Evolutionary conservation across 2,113 vertebrate species (phyloP).

Genomic region (Oreochromis spilurus): DNA sequence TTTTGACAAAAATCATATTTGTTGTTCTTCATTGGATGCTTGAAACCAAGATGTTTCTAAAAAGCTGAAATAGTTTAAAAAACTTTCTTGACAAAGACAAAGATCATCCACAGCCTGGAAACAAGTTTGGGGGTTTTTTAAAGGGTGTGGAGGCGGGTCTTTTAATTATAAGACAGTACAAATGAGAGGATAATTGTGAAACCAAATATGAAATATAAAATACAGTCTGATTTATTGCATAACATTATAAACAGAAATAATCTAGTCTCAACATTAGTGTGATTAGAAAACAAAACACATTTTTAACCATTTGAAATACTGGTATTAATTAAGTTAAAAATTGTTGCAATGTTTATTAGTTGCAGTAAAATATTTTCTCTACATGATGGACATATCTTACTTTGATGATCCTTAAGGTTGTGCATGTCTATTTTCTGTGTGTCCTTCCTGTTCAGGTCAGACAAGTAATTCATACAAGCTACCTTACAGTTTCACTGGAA

Average conservation of each 20-base stretch:
- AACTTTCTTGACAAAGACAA: not conserved
- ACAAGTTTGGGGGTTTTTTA: not conserved
- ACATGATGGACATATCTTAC: not conserved
- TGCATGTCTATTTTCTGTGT: not conserved
- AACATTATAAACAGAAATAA: not conserved
- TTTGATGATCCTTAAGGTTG: not conserved
- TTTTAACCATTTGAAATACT: not conserved
- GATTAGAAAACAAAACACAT: not conserved
- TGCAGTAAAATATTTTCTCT: not conserved
- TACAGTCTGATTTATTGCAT: not conserved
- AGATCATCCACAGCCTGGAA: not conserved
- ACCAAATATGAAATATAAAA: not conserved
- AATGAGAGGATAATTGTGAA: not conserved
- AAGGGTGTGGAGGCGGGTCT: not conserved
- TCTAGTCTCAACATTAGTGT: not conserved
- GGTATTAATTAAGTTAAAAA: not conserved
- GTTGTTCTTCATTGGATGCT: not conserved
- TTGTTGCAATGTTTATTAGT: not conserved
- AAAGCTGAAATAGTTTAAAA: not conserved
- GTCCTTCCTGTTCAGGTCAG: constrained; percentile 44
- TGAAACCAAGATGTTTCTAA: not conserved
- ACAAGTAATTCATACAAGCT: constrained; percentile 90
- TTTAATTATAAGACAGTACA: not conserved
- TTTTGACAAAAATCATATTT: not conserved
- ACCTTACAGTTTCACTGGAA: constrained; percentile 91